Base-by-base conservation (phyloP, 2,113 vertebrate genomes). In the Isurus oxyrinchus region DNA sequence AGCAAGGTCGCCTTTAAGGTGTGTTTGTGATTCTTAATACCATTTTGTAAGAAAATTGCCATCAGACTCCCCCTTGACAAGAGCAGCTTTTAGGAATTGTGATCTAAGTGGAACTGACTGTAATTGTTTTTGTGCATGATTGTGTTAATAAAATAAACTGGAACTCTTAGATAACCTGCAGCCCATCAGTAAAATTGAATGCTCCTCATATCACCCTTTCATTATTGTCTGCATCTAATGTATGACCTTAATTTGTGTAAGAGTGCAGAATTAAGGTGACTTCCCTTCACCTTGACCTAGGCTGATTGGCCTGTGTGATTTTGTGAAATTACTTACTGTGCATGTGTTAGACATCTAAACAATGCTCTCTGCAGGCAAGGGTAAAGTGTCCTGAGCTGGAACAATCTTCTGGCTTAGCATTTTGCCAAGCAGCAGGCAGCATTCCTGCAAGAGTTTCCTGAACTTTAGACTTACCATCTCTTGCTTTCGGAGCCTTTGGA, bases 191-290 rank as follows among this genome's bases (percentile, higher is more conserved):
- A 66, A 95, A 95, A 67, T 67, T 49, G 23, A 67, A 27, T 44
- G 40, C 19, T 67, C 61, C 27, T 67, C n/a, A 95, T 91, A 59
- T 35, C 88, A 59, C 55, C 57, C 55, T 91, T 91, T 91, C 93
- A 95, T 67, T 95, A 69, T 95, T 1, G 4, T 40, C 19, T 31
- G 40, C n/a, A 25, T 49, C 61, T 44, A 49, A 21, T 95, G 3
- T 95, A 10, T 95, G 91, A 94, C 59, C 91, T 69, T 95, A 67
- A 67, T 49, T 67, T 95, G 40, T 95, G 35, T 67, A 67, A 69
- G n/a, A 44, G 19, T 95, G 93, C 93, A 67, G 63, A 95, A 95
- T 67, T 95, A 67, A 49, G 61, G 93, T 95, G 93, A 49, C 63
- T 95, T 66, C 5, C 27, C 93, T 69, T 95, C n/a, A 67, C 40